Evolutionary conservation across 2,113 vertebrate genomes (phyloP).

Genomic region (Oceanites oceanicus): DNA sequence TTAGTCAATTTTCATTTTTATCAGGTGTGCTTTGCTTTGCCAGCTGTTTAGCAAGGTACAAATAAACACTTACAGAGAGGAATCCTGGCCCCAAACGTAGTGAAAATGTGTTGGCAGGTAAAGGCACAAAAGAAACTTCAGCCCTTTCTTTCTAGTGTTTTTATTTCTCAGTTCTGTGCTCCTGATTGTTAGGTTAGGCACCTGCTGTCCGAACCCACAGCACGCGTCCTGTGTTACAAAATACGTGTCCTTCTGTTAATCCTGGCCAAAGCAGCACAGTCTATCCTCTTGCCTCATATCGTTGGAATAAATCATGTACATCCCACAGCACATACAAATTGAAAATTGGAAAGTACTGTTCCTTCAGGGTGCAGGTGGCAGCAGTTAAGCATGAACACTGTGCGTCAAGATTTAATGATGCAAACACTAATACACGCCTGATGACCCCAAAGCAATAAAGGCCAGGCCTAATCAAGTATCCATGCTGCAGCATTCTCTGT

Average conservation of each 20-base stretch:
- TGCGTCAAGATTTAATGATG: not conserved
- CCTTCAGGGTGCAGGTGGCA: not conserved
- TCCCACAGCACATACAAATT: not conserved
- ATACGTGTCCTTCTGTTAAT: not conserved
- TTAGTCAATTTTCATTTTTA: not conserved
- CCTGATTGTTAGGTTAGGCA: not conserved
- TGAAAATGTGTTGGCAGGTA: not conserved
- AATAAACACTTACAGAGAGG: not conserved
- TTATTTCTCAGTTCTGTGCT: not conserved
- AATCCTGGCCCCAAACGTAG: not conserved
- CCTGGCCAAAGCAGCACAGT: not conserved
- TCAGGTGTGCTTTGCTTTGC: not conserved
- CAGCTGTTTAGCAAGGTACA: not conserved
- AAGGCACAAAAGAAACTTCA: not conserved
- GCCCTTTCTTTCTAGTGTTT: not conserved
- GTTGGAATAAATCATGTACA: not conserved
- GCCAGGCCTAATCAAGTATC: not conserved
- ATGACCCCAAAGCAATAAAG: not conserved
- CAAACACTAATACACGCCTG: not conserved
- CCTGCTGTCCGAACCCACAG: not conserved
- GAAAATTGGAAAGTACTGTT: not conserved
- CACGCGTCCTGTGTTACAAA: not conserved
- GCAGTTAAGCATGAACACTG: not conserved
- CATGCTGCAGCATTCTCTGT: not conserved
- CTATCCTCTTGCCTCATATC: not conserved